Conservation (phyloP, 2,888 invertebrate genomes). For the Eupithecia abbreviata region DNA sequence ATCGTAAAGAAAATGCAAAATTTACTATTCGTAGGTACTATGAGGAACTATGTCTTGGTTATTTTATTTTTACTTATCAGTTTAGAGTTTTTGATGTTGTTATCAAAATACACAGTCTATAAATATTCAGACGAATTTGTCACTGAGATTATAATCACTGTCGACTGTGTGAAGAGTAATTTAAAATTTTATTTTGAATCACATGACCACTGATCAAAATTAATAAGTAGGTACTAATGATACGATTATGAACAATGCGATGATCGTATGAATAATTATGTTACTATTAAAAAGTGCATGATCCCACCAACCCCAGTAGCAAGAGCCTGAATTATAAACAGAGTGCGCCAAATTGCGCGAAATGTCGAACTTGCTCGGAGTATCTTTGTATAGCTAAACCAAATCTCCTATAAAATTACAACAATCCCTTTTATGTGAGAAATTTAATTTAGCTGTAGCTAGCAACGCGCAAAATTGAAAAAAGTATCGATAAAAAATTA, state of each 20-base stretch:
- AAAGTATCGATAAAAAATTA: slow-evolving; percentile 23
- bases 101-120: slow-evolving; percentile 80
- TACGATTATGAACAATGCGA: slow-evolving; percentile 56
- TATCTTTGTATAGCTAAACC: slow-evolving; percentile 4
- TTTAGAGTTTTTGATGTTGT: slow-evolving; percentile 75
- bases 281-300: slow-evolving; percentile 40
- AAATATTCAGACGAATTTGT: slow-evolving; percentile 63
- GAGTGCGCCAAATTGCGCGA: slow-evolving; percentile 14
- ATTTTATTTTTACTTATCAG: slow-evolving; percentile 64
- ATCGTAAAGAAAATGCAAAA: slow-evolving; percentile 80
- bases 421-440: neutral
- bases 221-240: slow-evolving; percentile 56
- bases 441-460: slow-evolving; percentile 1
- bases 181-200: slow-evolving; percentile 37
- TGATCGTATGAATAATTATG: slow-evolving; percentile 52
- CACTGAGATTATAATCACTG: slow-evolving; percentile 68
- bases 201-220: slow-evolving; percentile 56
- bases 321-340: slow-evolving; percentile 40
- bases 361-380: neutral
- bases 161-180: slow-evolving; percentile 44
- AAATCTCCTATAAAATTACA: neutral
- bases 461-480: neutral
- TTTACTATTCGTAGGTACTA: slow-evolving; percentile 83
- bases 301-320: slow-evolving; percentile 44
- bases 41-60: slow-evolving; percentile 83